Conservation (phyloP, 1,140 invertebrate species). For the Pseudobourletiella spinata region DNA sequence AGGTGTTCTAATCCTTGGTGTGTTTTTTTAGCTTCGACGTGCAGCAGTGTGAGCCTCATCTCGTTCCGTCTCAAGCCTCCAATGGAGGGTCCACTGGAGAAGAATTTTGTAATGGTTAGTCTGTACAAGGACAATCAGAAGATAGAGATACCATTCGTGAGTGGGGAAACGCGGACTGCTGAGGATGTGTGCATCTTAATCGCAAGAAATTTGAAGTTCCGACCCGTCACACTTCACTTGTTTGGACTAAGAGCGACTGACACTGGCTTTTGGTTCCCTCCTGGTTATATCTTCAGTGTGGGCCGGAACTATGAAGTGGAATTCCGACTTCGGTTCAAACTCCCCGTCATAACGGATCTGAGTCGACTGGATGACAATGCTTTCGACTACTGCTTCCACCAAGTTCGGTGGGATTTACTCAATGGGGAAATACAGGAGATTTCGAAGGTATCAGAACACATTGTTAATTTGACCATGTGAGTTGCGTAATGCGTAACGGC, state of each 20-base stretch:
- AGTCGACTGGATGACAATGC: slow-evolving; percentile 59
- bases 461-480: background rate
- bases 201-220: slow-evolving; percentile 59
- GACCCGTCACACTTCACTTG: slow-evolving; percentile 62
- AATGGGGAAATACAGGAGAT: slow-evolving; percentile 67
- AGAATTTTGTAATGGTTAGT: slow-evolving; percentile 16
- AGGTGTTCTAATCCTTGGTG: too few relatives aligned
- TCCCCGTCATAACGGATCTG: slow-evolving; percentile 53
- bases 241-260: slow-evolving; percentile 56
- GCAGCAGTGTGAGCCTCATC: too few relatives aligned
- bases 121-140: slow-evolving; percentile 28
- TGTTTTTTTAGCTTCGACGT: too few relatives aligned
- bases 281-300: slow-evolving; percentile 46
- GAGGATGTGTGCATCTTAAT: slow-evolving; percentile 41
- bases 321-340: slow-evolving; percentile 66
- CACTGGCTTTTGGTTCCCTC: slow-evolving; percentile 53
- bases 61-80: too few relatives aligned
- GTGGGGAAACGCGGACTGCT: too few relatives aligned
- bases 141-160: slow-evolving; percentile 20
- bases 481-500: background rate
- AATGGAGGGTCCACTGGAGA: too few relatives aligned
- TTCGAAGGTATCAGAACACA: slow-evolving; percentile 48
- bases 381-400: slow-evolving; percentile 76
- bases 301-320: slow-evolving; percentile 52
- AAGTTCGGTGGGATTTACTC: slow-evolving; percentile 68